These are phyloP conservation scores for Euura saliciscinereae DNA, from an alignment of 1,140 invertebrate genomes.

Conservation along the genomic window DNA sequence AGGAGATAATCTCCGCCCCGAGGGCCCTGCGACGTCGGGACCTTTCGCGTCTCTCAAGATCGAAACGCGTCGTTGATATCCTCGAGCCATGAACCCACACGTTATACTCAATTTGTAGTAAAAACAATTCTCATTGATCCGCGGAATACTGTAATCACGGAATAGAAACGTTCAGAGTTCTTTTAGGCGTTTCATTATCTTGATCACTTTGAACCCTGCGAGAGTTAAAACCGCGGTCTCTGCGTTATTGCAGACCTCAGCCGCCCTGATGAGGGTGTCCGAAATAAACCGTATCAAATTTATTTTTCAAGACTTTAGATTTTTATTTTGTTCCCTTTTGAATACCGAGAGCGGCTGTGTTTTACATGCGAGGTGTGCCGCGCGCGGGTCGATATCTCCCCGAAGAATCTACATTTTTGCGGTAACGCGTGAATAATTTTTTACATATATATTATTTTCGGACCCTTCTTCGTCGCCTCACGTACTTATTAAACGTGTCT, in stretches of 20 bases:
- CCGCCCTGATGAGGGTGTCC: constrained; percentile 36
- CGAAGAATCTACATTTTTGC: constrained; percentile 36
- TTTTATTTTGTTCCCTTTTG: constrained; percentile 14
- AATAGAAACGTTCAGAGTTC: no score
- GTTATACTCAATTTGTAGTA: background rate
- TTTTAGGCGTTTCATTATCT: no score
- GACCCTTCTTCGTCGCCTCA: background rate
- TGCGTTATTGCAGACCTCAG: no score
- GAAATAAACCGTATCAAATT: constrained; percentile 48
- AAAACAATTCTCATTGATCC: background rate
- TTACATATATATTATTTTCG: background rate
- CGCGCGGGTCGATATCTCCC: constrained; percentile 17
- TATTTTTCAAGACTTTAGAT: constrained; percentile 21
- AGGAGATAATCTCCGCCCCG: background rate
- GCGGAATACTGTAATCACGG: no score
- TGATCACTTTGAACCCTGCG: no score
- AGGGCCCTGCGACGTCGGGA: background rate
- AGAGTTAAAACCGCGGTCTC: no score
- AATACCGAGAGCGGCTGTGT: constrained; percentile 27
- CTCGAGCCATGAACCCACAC: no score
- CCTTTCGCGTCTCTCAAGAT: background rate
- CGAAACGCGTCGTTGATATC: no score
- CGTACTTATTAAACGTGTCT: no score
- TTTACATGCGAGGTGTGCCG: constrained; percentile 38
- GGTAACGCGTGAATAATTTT: constrained; percentile 14